Percentiles rank a stretch among this genome's conserved stretches.
phyloP scores from a whole-genome alignment of 2,797 vertebrate species.

The Micromesistius poutassou region DNA sequence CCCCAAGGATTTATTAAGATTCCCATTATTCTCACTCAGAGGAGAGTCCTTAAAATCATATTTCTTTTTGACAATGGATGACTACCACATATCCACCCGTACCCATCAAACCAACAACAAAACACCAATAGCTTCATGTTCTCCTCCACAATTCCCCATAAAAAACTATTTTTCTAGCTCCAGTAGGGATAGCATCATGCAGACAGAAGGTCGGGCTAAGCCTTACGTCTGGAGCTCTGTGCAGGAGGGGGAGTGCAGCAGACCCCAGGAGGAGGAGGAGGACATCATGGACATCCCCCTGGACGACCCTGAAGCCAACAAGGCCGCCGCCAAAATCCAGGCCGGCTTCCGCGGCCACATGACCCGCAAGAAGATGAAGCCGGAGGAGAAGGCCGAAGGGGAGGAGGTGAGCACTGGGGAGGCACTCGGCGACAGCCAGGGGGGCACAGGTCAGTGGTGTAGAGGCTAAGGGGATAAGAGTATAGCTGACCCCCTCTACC shows the following conservation, averaged over 20 bases:
- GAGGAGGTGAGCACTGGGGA: slow-evolving; percentile 85
- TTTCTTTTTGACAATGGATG: not conserved
- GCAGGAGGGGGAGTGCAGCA: slow-evolving; percentile 85
- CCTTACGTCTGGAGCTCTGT: not conserved
- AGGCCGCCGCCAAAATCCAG: slow-evolving; percentile 97
- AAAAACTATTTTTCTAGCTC: no score
- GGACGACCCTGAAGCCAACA: slow-evolving; percentile 94
- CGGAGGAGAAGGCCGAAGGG: slow-evolving; percentile 85
- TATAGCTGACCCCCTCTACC: slow-evolving; percentile 26
- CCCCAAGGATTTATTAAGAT: not conserved
- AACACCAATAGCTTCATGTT: not conserved
- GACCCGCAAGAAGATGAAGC: slow-evolving; percentile 99
- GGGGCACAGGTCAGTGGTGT: slow-evolving; percentile 72
- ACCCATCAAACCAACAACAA: not conserved
- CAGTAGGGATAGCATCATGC: not conserved
- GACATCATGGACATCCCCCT: slow-evolving; percentile 97
- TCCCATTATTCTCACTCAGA: not conserved
- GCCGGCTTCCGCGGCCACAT: slow-evolving; percentile 98
- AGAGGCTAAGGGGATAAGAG: slow-evolving; percentile 44
- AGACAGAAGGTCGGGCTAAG: not conserved
- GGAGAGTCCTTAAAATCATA: no score
- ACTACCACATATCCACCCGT: not conserved
- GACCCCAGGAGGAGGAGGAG: slow-evolving; percentile 88
- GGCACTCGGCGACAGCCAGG: slow-evolving; percentile 68
- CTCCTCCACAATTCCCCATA: not conserved